Evolutionary conservation across 2,797 vertebrate species (phyloP).

Genomic region (Acipenser transmontanus): DNA sequence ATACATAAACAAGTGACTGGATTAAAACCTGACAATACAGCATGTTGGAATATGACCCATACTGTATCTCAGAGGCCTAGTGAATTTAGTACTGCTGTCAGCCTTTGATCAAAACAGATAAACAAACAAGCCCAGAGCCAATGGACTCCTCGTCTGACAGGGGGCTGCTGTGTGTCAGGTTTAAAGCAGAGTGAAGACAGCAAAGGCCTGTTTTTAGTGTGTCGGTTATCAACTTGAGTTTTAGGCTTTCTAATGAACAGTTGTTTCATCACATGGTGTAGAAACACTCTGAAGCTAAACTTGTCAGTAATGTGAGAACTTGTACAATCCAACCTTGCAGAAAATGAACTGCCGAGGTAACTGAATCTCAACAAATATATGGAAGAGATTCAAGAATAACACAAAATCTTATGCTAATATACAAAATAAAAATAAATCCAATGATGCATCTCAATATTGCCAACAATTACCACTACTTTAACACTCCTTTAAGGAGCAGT

Average conservation of each 20-base stretch:
- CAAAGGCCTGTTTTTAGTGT: not conserved
- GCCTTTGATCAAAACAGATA: conserved; percentile 1
- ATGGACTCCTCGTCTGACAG: not conserved
- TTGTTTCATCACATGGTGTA: not conserved
- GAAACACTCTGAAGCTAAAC: conserved; percentile 1
- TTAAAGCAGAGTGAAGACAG: not conserved
- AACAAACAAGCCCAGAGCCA: not conserved
- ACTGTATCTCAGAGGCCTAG: not conserved
- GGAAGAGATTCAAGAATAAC: no score
- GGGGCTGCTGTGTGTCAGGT: conserved; percentile 1
- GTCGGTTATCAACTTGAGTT: not conserved
- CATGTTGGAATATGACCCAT: not conserved
- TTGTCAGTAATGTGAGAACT: not conserved
- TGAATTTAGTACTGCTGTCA: not conserved
- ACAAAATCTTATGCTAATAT: no score
- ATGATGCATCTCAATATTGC: no score
- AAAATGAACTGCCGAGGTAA: not conserved
- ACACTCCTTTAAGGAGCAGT: no score
- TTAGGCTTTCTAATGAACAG: not conserved
- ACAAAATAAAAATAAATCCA: no score
- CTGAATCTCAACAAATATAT: no score
- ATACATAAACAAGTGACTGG: no score
- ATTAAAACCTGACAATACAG: not conserved
- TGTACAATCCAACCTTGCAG: not conserved
- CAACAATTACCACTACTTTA: no score